Percentiles rank a stretch among this genome's conserved stretches.
Conservation (phyloP, 1,140 invertebrate species). For the Oscheius sp. region DNA sequence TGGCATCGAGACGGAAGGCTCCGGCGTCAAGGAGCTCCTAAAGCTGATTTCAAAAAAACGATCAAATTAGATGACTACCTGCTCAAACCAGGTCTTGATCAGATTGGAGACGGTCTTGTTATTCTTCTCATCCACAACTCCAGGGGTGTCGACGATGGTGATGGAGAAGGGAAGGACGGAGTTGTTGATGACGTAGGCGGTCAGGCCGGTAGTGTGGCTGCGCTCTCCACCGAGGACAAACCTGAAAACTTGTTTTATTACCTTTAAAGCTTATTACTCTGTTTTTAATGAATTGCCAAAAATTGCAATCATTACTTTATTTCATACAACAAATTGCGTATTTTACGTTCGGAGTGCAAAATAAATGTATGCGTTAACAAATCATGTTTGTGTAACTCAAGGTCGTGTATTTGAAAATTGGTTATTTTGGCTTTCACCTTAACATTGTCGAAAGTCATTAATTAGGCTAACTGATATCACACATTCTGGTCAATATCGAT, state of each 20-base stretch:
- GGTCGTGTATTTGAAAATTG: too few relatives aligned
- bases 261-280: too few relatives aligned
- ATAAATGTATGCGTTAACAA: too few relatives aligned
- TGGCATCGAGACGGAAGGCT: constrained; percentile 33
- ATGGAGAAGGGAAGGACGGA: constrained; percentile 34
- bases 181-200: constrained; percentile 39
- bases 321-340: too few relatives aligned
- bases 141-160: constrained; percentile 36
- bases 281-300: too few relatives aligned
- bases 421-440: too few relatives aligned
- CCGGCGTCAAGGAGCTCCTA: constrained; percentile 31
- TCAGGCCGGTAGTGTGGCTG: constrained; percentile 17
- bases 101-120: constrained; percentile 30
- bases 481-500: too few relatives aligned
- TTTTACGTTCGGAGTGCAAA: too few relatives aligned
- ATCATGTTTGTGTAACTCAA: too few relatives aligned
- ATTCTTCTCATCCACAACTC: constrained; percentile 27
- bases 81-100: constrained; percentile 35
- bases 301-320: too few relatives aligned
- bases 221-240: constrained; percentile 27
- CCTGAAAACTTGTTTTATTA: constrained; percentile 5
- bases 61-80: constrained; percentile 2
- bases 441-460: too few relatives aligned
- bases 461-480: too few relatives aligned
- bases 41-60: neutral